phyloP scores from a whole-genome alignment of 2,888 invertebrate species.

The Papilio gigon region DNA sequence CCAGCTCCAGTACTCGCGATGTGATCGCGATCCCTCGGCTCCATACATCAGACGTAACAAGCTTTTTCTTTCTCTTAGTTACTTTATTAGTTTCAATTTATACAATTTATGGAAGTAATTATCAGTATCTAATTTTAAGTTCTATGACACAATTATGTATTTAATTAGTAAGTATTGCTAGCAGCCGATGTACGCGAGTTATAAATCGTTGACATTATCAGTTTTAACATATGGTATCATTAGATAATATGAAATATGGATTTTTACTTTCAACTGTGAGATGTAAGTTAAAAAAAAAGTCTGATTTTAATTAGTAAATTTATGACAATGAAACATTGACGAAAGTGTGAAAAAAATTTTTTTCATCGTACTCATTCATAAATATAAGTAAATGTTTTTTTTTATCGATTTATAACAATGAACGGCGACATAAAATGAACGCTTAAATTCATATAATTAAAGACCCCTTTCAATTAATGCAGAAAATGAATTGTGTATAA shows the following conservation, averaged over 20 bases:
- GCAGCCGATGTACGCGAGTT: too few species aligned
- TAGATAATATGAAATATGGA: too few species aligned
- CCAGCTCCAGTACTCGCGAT: constrained; percentile 19
- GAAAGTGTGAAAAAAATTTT: too few species aligned
- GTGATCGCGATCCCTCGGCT: constrained; percentile 19
- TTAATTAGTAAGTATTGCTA: constrained; percentile 10
- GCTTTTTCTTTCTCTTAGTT: constrained; percentile 38
- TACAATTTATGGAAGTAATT: constrained; percentile 29
- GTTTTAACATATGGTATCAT: too few species aligned
- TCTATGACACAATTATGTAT: not conserved
- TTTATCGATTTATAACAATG: not conserved
- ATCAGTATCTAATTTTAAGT: constrained; percentile 11
- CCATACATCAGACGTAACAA: constrained; percentile 34
- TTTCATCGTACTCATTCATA: too few species aligned
- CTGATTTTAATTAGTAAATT: too few species aligned
- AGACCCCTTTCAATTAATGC: not conserved
- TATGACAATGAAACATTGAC: too few species aligned
- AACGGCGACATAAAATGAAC: not conserved
- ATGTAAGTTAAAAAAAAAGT: too few species aligned
- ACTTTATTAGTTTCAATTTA: constrained; percentile 38
- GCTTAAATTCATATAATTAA: not conserved
- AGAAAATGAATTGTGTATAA: constrained; percentile 15
- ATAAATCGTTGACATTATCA: too few species aligned
- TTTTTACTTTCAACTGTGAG: too few species aligned
- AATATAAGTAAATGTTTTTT: not conserved